Conservation (phyloP, 30 jellyfish, hydroid and myxozoan genomes). For the Catostylus mosaicus region DNA sequence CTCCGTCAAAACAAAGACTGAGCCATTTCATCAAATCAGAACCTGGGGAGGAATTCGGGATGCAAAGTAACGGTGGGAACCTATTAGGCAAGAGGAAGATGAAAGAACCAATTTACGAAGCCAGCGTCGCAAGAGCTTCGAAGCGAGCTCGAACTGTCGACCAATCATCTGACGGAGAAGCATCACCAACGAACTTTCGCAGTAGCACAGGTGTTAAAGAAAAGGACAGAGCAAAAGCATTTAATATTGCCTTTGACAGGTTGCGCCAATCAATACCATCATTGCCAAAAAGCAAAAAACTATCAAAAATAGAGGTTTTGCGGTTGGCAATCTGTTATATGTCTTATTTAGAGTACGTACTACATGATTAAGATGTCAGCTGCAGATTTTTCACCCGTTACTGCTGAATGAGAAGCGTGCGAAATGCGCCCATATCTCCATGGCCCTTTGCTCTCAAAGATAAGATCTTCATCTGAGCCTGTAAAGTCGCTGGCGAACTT, state of each 20-base stretch:
- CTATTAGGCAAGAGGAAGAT: conserved; percentile 46
- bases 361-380: conserved; percentile 16
- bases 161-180: conserved; percentile 72
- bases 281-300: conserved; percentile 76
- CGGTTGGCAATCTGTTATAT: conserved; percentile 85
- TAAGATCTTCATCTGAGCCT: background rate
- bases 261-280: conserved; percentile 86
- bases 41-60: conserved; percentile 53
- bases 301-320: conserved; percentile 80
- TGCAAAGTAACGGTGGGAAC: conserved; percentile 12
- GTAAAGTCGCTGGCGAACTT: conserved; percentile 12
- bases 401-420: no score
- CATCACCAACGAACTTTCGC: conserved; percentile 46
- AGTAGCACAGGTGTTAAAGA: conserved; percentile 46
- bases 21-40: conserved; percentile 68
- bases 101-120: conserved; percentile 21
- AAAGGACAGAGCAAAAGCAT: conserved; percentile 83
- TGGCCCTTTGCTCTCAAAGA: no score
- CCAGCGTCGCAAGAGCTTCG: conserved; percentile 46
- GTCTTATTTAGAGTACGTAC: conserved; percentile 71
- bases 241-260: conserved; percentile 75
- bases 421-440: no score
- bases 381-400: background rate
- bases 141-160: conserved; percentile 55
- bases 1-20: conserved; percentile 77